Conservation (phyloP, 2,888 invertebrate species). For the Resseliella maxima region DNA sequence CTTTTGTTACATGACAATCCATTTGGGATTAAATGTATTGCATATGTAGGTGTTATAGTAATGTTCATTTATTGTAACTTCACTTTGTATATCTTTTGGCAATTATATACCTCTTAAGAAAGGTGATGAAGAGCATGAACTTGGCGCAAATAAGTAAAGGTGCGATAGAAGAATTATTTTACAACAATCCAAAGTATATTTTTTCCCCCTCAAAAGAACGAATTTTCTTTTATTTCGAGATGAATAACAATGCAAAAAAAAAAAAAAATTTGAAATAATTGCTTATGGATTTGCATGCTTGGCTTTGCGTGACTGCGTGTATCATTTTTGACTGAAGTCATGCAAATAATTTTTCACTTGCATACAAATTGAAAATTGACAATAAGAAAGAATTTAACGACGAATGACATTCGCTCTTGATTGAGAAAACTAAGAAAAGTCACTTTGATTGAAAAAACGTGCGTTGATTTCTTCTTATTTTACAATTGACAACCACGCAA, state of each 20-base stretch:
- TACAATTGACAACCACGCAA: background rate
- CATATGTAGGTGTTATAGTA: slow-evolving; percentile 26
- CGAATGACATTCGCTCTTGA: background rate
- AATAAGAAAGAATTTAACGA: background rate
- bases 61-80: background rate
- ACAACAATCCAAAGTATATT: background rate
- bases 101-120: background rate
- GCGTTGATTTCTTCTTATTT: background rate
- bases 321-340: background rate
- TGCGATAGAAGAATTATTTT: background rate
- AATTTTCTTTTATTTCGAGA: background rate
- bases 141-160: background rate
- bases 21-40: background rate
- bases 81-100: background rate
- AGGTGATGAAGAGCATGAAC: background rate
- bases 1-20: too few species aligned
- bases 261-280: slow-evolving; percentile 43
- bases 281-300: slow-evolving; percentile 30
- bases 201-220: background rate
- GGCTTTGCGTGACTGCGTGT: slow-evolving; percentile 33
- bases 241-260: background rate
- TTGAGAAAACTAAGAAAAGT: background rate
- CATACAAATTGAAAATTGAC: background rate
- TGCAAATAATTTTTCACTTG: background rate
- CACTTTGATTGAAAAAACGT: background rate